Evolutionary conservation across 2,113 vertebrate genomes (phyloP).

Genomic region (Furnarius figulus): DNA sequence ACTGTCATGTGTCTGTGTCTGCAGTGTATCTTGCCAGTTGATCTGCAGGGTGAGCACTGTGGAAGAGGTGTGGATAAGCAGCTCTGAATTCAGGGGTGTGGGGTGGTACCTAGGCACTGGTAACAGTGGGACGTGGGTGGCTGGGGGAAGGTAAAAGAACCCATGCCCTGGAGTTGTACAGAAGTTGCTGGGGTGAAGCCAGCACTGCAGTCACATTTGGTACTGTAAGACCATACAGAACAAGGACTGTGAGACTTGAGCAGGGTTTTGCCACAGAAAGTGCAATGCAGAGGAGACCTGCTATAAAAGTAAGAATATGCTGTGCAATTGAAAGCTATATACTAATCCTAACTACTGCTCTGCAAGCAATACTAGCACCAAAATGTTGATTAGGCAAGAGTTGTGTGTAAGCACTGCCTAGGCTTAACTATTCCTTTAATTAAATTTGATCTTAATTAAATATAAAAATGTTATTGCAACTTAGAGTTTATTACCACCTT

Average conservation of each 20-base stretch:
- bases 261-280: background rate
- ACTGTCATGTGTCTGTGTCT: background rate
- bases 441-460: too few relatives aligned
- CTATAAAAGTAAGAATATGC: too few relatives aligned
- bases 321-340: too few relatives aligned
- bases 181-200: background rate
- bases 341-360: too few relatives aligned
- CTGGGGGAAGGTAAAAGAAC: background rate
- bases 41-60: background rate
- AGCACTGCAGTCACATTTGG: background rate
- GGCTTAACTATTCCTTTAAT: too few relatives aligned
- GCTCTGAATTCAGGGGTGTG: background rate
- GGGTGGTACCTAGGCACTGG: background rate
- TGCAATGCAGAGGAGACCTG: background rate
- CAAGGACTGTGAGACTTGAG: background rate
- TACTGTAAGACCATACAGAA: background rate
- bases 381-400: too few relatives aligned
- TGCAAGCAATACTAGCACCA: too few relatives aligned
- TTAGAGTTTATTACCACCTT: slow-evolving; percentile 10
- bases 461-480: too few relatives aligned
- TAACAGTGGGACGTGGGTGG: fast-evolving
- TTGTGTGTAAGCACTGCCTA: too few relatives aligned
- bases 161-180: background rate
- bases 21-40: background rate
- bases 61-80: background rate